Evolutionary conservation across 2,797 vertebrate species (phyloP).

Genomic region (Girardinus metallicus): DNA sequence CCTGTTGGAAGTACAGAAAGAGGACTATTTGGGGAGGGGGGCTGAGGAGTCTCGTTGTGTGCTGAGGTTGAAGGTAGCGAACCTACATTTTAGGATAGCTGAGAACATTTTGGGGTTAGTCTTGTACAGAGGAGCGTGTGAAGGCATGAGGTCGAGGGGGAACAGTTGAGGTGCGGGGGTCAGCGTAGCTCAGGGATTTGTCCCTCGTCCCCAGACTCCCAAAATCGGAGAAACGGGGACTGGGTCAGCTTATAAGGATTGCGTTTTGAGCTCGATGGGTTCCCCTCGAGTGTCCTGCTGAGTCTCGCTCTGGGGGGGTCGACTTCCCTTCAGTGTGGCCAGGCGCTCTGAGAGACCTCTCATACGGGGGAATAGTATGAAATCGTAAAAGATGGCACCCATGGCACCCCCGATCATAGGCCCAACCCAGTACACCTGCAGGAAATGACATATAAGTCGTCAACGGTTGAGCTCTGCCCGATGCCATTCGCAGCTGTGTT

Average conservation of each 20-base stretch:
- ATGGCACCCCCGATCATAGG: slow-evolving; percentile 91
- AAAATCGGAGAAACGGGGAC: slow-evolving; percentile 35
- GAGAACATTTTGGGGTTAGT: slow-evolving; percentile 58
- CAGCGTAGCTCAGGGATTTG: slow-evolving; percentile 62
- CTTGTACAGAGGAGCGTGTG: slow-evolving; percentile 44
- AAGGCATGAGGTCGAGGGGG: slow-evolving; percentile 29
- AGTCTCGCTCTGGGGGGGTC: slow-evolving; percentile 80
- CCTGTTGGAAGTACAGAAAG: slow-evolving; percentile 63
- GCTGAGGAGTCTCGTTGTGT: slow-evolving; percentile 64
- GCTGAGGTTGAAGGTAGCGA: slow-evolving; percentile 66
- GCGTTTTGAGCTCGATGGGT: slow-evolving; percentile 93
- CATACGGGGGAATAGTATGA: slow-evolving; percentile 92
- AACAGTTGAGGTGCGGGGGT: slow-evolving; percentile 55
- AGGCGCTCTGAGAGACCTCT: slow-evolving; percentile 90
- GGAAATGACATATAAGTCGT: slow-evolving; percentile 14
- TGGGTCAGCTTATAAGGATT: slow-evolving; percentile 82
- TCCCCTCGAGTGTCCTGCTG: slow-evolving; percentile 86
- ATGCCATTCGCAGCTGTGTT: too few species aligned
- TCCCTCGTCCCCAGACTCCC: slow-evolving; percentile 55
- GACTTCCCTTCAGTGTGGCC: slow-evolving; percentile 89
- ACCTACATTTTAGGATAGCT: slow-evolving; percentile 60
- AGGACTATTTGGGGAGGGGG: slow-evolving; percentile 30
- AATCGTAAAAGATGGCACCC: slow-evolving; percentile 90
- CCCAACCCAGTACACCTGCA: slow-evolving; percentile 93
- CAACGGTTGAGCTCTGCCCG: background rate